Percentiles rank a stretch among this genome's conserved stretches.
These are phyloP conservation scores for Crocuta crocuta DNA, from an alignment of 2,113 vertebrate species.

Conservation along the genomic window DNA sequence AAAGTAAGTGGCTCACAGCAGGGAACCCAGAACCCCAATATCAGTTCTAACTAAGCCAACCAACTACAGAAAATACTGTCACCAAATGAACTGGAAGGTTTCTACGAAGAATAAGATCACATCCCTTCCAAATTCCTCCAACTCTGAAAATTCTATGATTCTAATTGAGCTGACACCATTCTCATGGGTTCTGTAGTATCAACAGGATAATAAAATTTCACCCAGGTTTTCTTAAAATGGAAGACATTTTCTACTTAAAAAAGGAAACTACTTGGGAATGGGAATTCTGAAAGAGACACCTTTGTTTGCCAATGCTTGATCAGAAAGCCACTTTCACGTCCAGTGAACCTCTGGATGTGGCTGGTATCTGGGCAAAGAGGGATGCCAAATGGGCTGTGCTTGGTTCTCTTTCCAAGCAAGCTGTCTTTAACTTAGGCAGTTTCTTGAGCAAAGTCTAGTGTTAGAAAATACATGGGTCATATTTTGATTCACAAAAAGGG, in stretches of 20 bases:
- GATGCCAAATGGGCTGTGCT: neutral
- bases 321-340: neutral
- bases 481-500: conserved; percentile 21
- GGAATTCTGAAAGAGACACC: neutral
- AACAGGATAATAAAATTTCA: neutral
- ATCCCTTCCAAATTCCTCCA: neutral
- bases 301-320: neutral
- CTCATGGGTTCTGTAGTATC: neutral
- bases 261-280: neutral
- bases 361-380: neutral
- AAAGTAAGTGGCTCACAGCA: neutral
- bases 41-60: neutral
- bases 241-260: conserved; percentile 12
- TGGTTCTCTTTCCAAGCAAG: neutral
- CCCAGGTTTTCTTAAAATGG: conserved; percentile 8
- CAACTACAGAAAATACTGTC: neutral
- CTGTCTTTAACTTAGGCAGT: conserved; percentile 7
- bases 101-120: neutral
- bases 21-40: neutral
- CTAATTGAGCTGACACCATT: conserved; percentile 32
- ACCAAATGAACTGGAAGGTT: conserved; percentile 8
- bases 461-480: neutral
- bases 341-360: neutral
- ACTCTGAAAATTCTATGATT: neutral
- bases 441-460: conserved; percentile 29